A percentile compares a stretch with the other conserved stretches of the same genome.
phyloP scores from a whole-genome alignment of 2,888 invertebrate genomes.

The Himalopsyche japonica region DNA sequence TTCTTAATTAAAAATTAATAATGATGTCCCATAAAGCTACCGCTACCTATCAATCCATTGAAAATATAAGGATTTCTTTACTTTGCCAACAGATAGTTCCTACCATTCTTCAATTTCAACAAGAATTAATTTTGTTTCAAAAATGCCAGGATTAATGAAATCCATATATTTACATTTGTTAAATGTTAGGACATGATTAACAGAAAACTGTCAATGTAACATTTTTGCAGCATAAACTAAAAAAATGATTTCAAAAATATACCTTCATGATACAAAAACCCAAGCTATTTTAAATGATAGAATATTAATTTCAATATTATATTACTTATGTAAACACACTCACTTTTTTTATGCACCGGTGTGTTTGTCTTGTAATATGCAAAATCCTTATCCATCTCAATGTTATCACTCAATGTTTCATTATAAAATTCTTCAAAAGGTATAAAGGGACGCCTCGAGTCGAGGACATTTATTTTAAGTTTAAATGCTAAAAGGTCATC shows the following conservation, averaged over 20 bases:
- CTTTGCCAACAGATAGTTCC: too few relatives aligned
- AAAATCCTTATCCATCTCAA: slow-evolving; percentile 94
- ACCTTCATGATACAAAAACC: too few relatives aligned
- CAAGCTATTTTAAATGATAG: too few relatives aligned
- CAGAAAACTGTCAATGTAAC: too few relatives aligned
- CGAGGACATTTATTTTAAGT: slow-evolving; percentile 73
- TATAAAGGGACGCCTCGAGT: slow-evolving; percentile 82
- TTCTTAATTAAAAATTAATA: too few relatives aligned
- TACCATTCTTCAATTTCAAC: neutral
- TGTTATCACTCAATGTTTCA: slow-evolving; percentile 87
- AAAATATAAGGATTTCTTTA: neutral
- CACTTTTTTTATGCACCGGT: slow-evolving; percentile 41
- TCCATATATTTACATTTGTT: too few relatives aligned
- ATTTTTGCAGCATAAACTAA: too few relatives aligned
- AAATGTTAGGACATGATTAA: too few relatives aligned
- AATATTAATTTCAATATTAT: neutral
- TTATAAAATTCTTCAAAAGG: slow-evolving; percentile 92
- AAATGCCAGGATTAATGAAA: too few relatives aligned
- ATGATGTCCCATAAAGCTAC: too few relatives aligned
- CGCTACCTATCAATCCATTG: too few relatives aligned
- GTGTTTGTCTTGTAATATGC: slow-evolving; percentile 80
- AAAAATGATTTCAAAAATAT: too few relatives aligned
- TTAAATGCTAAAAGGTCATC: slow-evolving; percentile 61
- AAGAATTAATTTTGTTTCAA: neutral
- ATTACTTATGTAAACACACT: neutral